These are phyloP conservation scores for Actinemys pallida DNA, from an alignment of 2,113 vertebrate genomes.

Conservation along the genomic window DNA sequence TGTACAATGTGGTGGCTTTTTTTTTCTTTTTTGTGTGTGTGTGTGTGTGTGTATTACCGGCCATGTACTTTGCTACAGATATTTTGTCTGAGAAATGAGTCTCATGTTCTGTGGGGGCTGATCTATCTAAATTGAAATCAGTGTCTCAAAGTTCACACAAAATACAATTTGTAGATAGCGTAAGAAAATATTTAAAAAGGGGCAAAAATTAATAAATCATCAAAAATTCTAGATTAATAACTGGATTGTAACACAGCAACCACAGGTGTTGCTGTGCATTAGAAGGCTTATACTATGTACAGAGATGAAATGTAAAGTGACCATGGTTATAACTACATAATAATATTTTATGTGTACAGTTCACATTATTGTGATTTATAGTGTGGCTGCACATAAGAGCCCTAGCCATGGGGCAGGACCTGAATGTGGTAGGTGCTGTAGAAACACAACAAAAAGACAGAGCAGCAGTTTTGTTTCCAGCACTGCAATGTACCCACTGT, in stretches of 20 bases:
- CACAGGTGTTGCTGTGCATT: neutral
- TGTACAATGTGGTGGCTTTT: neutral
- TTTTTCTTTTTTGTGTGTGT: too few species aligned
- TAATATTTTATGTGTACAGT: neutral
- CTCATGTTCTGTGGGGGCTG: accelerated
- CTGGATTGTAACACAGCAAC: accelerated
- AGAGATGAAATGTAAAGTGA: neutral
- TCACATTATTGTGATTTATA: neutral
- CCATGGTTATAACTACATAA: neutral
- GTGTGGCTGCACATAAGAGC: neutral
- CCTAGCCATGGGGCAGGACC: neutral
- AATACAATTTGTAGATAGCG: neutral
- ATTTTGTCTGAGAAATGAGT: neutral
- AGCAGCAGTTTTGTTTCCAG: neutral
- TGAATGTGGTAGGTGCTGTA: neutral
- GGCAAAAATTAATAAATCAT: neutral
- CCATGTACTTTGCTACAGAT: neutral
- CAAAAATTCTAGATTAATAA: neutral
- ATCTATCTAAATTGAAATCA: neutral
- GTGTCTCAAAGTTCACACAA: neutral
- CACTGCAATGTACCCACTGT: neutral
- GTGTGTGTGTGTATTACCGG: neutral
- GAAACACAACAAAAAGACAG: neutral
- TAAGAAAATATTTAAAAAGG: neutral
- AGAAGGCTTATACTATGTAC: neutral